Conservation (phyloP, 2,888 invertebrate genomes). For the Apoda limacodes region DNA sequence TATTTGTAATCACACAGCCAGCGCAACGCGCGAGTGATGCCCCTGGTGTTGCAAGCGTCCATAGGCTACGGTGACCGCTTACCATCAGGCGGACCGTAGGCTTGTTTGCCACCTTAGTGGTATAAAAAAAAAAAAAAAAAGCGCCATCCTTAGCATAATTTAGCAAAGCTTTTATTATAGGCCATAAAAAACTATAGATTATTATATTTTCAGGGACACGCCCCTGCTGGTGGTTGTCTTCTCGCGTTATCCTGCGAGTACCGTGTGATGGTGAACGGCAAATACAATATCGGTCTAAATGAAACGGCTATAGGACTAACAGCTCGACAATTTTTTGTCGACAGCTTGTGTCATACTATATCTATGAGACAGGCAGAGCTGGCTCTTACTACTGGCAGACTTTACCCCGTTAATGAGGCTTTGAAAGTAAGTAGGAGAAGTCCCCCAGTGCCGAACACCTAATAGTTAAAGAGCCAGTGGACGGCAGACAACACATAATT, state of each 20-base stretch:
- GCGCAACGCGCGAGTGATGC: no score
- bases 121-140: no score
- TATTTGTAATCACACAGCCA: no score
- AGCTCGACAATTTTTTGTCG: constrained; percentile 81
- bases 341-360: constrained; percentile 72
- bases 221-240: constrained; percentile 88
- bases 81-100: no score
- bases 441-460: no score
- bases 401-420: constrained; percentile 84
- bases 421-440: constrained; percentile 65
- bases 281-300: constrained; percentile 85
- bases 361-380: constrained; percentile 79
- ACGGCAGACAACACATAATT: no score
- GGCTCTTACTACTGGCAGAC: constrained; percentile 78
- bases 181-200: not conserved
- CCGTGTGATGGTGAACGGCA: constrained; percentile 83
- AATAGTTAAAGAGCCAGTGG: no score
- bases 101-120: no score
- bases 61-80: no score
- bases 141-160: no score
- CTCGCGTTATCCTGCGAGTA: constrained; percentile 86
- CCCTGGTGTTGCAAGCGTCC: no score
- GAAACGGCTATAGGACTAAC: constrained; percentile 87
- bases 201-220: constrained; percentile 76
- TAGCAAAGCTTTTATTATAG: not conserved